Evolutionary conservation across 1,140 invertebrate genomes (phyloP).

Genomic region (Belonocnema kinseyi): DNA sequence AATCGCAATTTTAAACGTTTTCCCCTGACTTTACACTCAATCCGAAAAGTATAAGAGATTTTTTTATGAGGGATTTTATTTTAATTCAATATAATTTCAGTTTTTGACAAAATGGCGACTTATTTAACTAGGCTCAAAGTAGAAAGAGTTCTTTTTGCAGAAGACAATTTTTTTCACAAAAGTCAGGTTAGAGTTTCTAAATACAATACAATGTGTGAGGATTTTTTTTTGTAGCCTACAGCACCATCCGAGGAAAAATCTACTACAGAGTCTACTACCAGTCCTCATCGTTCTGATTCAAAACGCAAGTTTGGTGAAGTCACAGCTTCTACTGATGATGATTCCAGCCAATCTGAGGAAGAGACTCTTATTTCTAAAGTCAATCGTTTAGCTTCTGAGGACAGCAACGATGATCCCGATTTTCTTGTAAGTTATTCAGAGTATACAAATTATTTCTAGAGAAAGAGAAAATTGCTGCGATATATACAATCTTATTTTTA

Average conservation of each 20-base stretch:
- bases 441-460: no score
- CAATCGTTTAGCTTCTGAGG: slow-evolving; percentile 46
- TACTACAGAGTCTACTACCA: slow-evolving; percentile 46
- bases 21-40: no score
- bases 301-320: slow-evolving; percentile 57
- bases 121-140: no score
- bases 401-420: slow-evolving; percentile 55
- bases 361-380: slow-evolving; percentile 53
- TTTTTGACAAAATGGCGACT: no score
- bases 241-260: slow-evolving; percentile 51
- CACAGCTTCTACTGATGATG: slow-evolving; percentile 34
- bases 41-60: no score
- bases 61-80: no score
- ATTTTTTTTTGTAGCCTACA: slow-evolving; percentile 34
- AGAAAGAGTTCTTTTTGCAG: no score
- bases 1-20: neutral
- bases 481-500: no score
- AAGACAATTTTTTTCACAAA: no score
- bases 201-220: neutral
- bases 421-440: slow-evolving; percentile 56
- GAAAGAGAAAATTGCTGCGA: no score
- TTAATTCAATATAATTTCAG: no score
- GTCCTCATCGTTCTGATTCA: slow-evolving; percentile 8
- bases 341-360: slow-evolving; percentile 40
- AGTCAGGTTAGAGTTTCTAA: neutral